Conservation (phyloP, 2,113 vertebrate genomes). For the Myrmecophaga tridactyla region DNA sequence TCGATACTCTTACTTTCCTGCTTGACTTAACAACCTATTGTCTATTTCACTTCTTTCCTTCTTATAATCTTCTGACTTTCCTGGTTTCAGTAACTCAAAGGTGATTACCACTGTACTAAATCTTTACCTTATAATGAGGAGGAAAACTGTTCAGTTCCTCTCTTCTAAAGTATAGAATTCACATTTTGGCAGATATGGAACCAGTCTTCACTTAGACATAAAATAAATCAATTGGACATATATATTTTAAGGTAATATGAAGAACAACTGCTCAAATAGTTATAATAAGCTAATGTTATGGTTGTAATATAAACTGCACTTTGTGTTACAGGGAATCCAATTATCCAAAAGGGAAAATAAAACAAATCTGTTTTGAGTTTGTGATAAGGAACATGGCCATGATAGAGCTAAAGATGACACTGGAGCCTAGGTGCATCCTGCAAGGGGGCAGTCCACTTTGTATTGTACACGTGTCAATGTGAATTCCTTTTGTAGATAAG, state of each 20-base stretch:
- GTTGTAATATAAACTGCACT: background rate
- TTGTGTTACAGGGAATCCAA: background rate
- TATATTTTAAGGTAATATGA: background rate
- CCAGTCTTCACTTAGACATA: background rate
- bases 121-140: background rate
- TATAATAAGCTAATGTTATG: background rate
- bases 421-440: background rate
- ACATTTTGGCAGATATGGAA: background rate
- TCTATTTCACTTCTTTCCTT: background rate
- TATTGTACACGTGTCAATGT: too few species aligned
- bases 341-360: background rate
- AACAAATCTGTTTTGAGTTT: background rate
- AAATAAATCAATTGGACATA: background rate
- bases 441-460: background rate
- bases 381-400: background rate
- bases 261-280: background rate
- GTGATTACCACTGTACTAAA: background rate
- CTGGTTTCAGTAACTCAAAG: background rate
- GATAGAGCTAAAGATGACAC: background rate
- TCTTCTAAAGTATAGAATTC: background rate
- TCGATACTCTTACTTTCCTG: background rate
- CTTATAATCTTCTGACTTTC: background rate
- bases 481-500: background rate
- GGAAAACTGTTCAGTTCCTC: background rate
- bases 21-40: background rate